phyloP scores from a whole-genome alignment of 2,113 vertebrate species.

The Tetrao urogallus region DNA sequence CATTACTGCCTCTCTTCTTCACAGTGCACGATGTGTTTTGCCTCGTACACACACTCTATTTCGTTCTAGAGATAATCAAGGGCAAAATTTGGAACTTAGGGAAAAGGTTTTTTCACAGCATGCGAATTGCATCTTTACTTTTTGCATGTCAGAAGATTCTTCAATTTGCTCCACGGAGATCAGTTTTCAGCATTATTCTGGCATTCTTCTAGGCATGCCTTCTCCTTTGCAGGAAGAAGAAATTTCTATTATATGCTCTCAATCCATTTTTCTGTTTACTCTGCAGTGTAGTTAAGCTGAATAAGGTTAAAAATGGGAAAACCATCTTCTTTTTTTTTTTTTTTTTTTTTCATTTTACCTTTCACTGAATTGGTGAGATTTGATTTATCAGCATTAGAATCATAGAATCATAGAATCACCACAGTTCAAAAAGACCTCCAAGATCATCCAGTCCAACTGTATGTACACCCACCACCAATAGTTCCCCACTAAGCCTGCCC shows the following conservation, averaged over 20 bases:
- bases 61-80: slow-evolving; percentile 75
- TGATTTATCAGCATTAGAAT: slow-evolving; percentile 30
- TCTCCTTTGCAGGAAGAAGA: slow-evolving; percentile 50
- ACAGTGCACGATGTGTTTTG: background rate
- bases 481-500: too few species aligned
- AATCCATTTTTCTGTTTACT: slow-evolving; percentile 64
- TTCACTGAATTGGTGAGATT: background rate
- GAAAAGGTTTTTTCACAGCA: slow-evolving; percentile 72
- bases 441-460: too few species aligned
- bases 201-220: slow-evolving; percentile 64
- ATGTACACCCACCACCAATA: too few species aligned
- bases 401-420: too few species aligned
- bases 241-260: slow-evolving; percentile 64
- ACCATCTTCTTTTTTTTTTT: slow-evolving; percentile 11
- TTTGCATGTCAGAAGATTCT: slow-evolving; percentile 71
- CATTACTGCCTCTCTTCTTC: slow-evolving; percentile 54
- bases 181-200: slow-evolving; percentile 69
- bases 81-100: slow-evolving; percentile 73
- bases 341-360: background rate
- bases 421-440: too few species aligned
- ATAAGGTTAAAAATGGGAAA: slow-evolving; percentile 28
- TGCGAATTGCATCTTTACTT: slow-evolving; percentile 70
- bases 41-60: slow-evolving; percentile 57
- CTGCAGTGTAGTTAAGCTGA: slow-evolving; percentile 23
- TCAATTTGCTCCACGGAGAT: slow-evolving; percentile 71